These are phyloP conservation scores for Spinibarbus caldwelli DNA, from an alignment of 2,797 vertebrate genomes.

Conservation along the genomic window DNA sequence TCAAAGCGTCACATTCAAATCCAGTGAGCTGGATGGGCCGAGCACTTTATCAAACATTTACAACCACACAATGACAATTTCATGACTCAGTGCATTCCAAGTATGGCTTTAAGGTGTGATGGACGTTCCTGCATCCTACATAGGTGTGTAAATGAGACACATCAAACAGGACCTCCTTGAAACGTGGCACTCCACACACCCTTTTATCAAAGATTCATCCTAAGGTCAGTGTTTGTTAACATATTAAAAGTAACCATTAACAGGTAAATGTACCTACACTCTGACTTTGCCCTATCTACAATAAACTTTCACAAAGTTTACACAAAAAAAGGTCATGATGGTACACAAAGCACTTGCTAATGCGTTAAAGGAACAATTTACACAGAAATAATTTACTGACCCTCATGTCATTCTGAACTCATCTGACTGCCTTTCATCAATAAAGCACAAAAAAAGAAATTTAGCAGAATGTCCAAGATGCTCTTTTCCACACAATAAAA, in stretches of 20 bases:
- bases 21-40: not conserved
- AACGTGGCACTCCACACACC: conserved; percentile 25
- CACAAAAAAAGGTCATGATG: not conserved
- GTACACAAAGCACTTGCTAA: not conserved
- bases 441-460: not conserved
- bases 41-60: not conserved
- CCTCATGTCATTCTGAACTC: not conserved
- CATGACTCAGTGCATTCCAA: not conserved
- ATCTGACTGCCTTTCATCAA: not conserved
- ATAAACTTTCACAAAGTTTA: not conserved
- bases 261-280: not conserved
- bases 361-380: not conserved
- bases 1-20: not conserved
- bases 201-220: not conserved
- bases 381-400: not conserved
- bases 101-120: not conserved
- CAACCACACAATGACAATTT: not conserved
- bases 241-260: conserved; percentile 2
- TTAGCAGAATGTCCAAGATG: not conserved
- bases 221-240: not conserved
- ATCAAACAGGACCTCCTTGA: conserved; percentile 7
- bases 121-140: not conserved
- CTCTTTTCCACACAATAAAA: not conserved
- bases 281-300: not conserved
- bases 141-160: not conserved